A percentile compares a stretch with the other conserved stretches of the same genome.
These are phyloP conservation scores for Calyptomena viridis DNA, from an alignment of 2,113 vertebrate genomes.

Conservation along the genomic window DNA sequence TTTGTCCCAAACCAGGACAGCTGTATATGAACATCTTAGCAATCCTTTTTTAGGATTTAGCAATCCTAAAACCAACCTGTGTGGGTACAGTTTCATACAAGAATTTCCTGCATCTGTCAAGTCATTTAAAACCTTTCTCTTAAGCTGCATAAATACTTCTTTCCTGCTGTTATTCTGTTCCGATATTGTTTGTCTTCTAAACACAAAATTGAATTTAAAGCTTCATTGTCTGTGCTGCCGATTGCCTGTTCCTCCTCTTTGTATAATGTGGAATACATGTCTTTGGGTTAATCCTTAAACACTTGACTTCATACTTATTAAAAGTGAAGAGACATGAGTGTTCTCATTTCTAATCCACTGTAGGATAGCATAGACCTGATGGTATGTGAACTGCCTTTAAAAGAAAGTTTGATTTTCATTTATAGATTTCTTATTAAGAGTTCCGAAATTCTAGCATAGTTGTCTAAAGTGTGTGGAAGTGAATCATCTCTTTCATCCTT, in stretches of 20 bases:
- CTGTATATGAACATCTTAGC: conserved; percentile 41
- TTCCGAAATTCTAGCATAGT: not conserved
- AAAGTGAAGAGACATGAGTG: not conserved
- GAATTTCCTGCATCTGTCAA: not conserved
- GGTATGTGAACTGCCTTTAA: not conserved
- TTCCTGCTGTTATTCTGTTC: not conserved
- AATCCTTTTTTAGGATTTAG: too few species aligned
- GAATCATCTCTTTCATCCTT: not conserved
- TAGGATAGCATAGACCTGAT: not conserved
- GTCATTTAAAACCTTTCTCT: not conserved
- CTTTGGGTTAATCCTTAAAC: not conserved
- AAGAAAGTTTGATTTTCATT: not conserved
- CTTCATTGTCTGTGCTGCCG: not conserved
- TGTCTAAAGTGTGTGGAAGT: not conserved
- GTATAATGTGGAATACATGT: not conserved
- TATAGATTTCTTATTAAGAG: not conserved
- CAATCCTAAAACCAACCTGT: not conserved
- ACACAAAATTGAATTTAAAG: not conserved
- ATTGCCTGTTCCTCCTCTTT: not conserved
- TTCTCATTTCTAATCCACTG: not conserved
- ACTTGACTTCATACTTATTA: not conserved
- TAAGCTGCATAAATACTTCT: not conserved
- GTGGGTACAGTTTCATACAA: not conserved
- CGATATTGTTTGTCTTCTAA: not conserved
- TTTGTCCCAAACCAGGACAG: too few species aligned